Conservation (phyloP, 2,113 vertebrate genomes). For the Clarias batrachus region DNA sequence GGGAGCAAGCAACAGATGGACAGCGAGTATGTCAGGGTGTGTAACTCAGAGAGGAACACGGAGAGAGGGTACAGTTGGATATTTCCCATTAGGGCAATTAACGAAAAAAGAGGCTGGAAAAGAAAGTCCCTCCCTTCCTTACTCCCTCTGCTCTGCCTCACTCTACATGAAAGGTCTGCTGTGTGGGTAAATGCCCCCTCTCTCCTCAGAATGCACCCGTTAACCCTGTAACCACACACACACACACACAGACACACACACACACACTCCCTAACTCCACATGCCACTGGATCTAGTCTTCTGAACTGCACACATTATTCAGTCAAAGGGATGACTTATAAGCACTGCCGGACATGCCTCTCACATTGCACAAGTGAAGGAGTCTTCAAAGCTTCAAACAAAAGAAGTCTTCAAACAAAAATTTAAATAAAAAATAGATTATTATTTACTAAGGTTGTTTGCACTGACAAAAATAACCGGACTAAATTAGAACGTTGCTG, state of each 20-base stretch:
- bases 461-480: background rate
- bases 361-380: background rate
- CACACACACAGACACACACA: slow-evolving; percentile 29
- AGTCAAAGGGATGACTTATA: slow-evolving; percentile 7
- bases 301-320: background rate
- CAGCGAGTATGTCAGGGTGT: background rate
- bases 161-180: slow-evolving; percentile 27
- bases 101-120: slow-evolving; percentile 29
- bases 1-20: slow-evolving; percentile 10
- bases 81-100: slow-evolving; percentile 48
- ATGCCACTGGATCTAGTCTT: slow-evolving; percentile 8
- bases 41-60: background rate
- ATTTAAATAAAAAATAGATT: background rate
- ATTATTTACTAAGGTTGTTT: background rate
- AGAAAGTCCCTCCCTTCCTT: slow-evolving; percentile 14
- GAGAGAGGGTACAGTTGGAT: slow-evolving; percentile 26
- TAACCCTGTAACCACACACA: slow-evolving; percentile 48
- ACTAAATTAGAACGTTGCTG: background rate
- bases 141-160: background rate
- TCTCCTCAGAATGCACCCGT: slow-evolving; percentile 38
- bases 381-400: background rate
- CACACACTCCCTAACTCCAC: slow-evolving; percentile 16
- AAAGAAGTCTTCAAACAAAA: too few species aligned
- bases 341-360: background rate
- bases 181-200: slow-evolving; percentile 30